Base-by-base conservation (phyloP, 1,140 invertebrate genomes). In the Brachionus calyciflorus region DNA sequence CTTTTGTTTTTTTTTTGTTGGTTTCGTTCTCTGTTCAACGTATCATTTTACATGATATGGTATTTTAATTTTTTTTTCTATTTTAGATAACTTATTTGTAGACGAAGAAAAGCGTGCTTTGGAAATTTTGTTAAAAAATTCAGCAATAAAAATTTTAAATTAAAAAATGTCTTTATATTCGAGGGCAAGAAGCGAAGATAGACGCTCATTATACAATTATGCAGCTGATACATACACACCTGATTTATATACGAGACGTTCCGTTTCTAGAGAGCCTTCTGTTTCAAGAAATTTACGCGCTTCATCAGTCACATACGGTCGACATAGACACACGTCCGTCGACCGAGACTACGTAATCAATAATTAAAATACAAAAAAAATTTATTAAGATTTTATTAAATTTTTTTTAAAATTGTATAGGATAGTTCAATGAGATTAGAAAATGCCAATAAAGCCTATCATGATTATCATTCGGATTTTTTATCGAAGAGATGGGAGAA, bases 401-500 rank as follows among this genome's bases (percentile, higher is more conserved):
- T 60, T 60, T 60, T 33, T 14, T 60, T 49, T 40, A 73, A 37
- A 37, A n/a, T n/a, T n/a, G n/a, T n/a, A n/a, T n/a, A n/a, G 69
- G 69, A 73, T 3, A 55, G 17, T 24, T 21, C 28, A 24, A 24
- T 24, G 12, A 73, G 33, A 73, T 51, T 73, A 26, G 69, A 73
- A 49, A 73, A 24, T 17, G 69, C 69, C 0, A 73, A 73, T 46
- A 73, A 51, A 73, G 46, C 28, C 12, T 73, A 73, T 55, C 69
- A 73, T 55, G 51, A 73, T 21, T 73, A 49, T 30, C 69, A 73
- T 21, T 37, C 69, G 10, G 49, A 44, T 1, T 73, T 73, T 55
- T 73, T 73, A 33, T 73, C 69, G 4, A 73, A 73, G 24, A 37
- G 69, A 51, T 73, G 69, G 69, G 69, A 73, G 41, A 73, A 73